Base-by-base conservation (phyloP, 2,113 vertebrate genomes). In the Nettapus auritus region DNA sequence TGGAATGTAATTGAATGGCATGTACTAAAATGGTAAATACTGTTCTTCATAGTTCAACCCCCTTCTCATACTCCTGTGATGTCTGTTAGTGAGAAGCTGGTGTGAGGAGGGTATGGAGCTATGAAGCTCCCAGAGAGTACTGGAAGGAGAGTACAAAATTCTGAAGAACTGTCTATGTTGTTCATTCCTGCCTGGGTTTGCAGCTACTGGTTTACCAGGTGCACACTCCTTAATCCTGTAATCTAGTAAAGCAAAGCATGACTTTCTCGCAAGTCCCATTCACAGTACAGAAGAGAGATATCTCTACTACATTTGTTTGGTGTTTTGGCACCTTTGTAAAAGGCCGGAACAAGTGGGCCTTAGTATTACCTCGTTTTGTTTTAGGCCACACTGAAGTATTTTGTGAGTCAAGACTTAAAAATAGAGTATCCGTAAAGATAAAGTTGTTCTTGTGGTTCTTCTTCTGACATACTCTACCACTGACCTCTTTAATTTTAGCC, bases 21-120 rank as follows among this genome's bases (percentile, higher is more conserved):
- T 91, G 82, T 93, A 82, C 86, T 94, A 36, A 94, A 96, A 91
- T 80, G 70, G 62, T 92, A 92, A 95, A 92, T 91, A 87, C 46
- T 96, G 87, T 91, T 94, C 76, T 91, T 94, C 76, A 89, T 85
- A 73, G 87, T 88, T 95, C 40, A 77, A 3, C 55, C 34, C 46
- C 57, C 80, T 71, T 93, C 64, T 91, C 56, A 89, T 57, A 57
- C 67, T 92, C 44, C 62, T 88, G 57, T 82, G 69, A 79, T 85
- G 36, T 52, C 62, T 86, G 25, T 62, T 87, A 88, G 68, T 64
- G 55, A 89, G 67, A 85, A 63, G 50, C 64, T 74, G 79, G 70
- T 8, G 8, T 36, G 68, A 89, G 91, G 44, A 92, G 62, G 13
- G 18, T 88, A 44, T 79, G 57, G 77, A 74, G 64, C 63, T 34